These are phyloP conservation scores for Melanogrammus aeglefinus DNA, from an alignment of 2,797 vertebrate genomes.

Conservation along the genomic window DNA sequence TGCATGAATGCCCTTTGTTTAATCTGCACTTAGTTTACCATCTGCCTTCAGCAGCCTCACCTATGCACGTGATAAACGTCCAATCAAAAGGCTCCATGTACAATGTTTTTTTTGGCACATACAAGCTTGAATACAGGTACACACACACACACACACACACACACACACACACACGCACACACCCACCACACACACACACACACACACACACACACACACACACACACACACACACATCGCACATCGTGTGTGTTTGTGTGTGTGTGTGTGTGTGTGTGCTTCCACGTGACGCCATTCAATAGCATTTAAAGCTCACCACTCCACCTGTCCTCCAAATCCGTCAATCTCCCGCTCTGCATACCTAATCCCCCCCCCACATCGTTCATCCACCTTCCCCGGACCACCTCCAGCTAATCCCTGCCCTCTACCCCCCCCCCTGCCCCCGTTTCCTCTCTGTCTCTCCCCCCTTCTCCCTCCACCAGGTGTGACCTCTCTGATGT, in stretches of 20 bases:
- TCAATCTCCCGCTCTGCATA: constrained; percentile 24
- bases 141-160: constrained; percentile 1
- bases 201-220: constrained; percentile 2
- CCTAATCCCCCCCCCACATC: constrained; percentile 22
- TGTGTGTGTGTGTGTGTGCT: constrained; percentile 32
- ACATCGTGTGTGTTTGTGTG: constrained; percentile 5
- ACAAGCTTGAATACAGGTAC: constrained; percentile 17
- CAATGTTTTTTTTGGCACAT: not conserved
- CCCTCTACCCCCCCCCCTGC: not conserved
- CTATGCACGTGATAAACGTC: not conserved
- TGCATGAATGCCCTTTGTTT: not conserved
- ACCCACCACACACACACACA: not conserved
- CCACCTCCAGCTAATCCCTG: constrained; percentile 16
- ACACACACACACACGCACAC: constrained; percentile 3
- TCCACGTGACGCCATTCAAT: constrained; percentile 3
- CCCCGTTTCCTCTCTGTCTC: not conserved
- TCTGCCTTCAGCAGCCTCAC: not conserved
- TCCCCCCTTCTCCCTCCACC: too few relatives aligned
- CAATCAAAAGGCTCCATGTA: not conserved
- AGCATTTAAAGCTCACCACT: constrained; percentile 14
- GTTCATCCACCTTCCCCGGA: constrained; percentile 42
- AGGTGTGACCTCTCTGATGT: not conserved
- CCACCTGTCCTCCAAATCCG: constrained; percentile 24
- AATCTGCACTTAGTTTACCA: not conserved
- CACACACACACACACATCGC: not conserved